phyloP scores from a whole-genome alignment of 2,113 vertebrate genomes.

The Electrona antarctica region DNA sequence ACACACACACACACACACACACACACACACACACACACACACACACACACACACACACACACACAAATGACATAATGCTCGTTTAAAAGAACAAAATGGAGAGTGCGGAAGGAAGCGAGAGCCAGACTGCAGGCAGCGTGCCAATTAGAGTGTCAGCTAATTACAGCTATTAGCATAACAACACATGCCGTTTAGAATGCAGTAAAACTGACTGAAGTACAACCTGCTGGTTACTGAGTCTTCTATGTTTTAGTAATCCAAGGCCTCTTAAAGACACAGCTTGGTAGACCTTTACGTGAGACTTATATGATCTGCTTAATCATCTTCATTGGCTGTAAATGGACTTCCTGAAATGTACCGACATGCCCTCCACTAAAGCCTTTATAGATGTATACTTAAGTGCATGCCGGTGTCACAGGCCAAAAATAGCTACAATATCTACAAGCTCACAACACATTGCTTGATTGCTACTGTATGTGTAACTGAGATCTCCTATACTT shows the following conservation, averaged over 20 bases:
- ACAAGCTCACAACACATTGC: too few species aligned
- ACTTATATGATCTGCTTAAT: slow-evolving; percentile 5
- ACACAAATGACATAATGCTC: slow-evolving; percentile 7
- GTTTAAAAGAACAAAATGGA: slow-evolving; percentile 22
- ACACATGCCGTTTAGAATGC: slow-evolving; percentile 53
- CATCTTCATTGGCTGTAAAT: slow-evolving; percentile 8
- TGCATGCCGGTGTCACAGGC: too few species aligned
- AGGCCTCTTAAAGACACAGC: slow-evolving; percentile 10
- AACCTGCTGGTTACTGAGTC: slow-evolving; percentile 44
- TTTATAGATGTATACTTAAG: too few species aligned
- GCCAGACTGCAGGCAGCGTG: slow-evolving; percentile 42
- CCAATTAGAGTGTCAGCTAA: slow-evolving; percentile 70
- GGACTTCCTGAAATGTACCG: slow-evolving; percentile 16
- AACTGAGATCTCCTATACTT: too few species aligned
- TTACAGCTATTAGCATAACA: slow-evolving; percentile 71
- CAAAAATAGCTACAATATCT: too few species aligned
- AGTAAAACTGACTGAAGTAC: slow-evolving; percentile 40
- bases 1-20: not conserved
- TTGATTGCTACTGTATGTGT: too few species aligned
- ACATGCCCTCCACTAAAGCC: not conserved
- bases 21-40: not conserved
- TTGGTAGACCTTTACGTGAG: slow-evolving; percentile 5
- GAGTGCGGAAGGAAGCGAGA: not conserved
- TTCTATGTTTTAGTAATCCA: slow-evolving; percentile 14
- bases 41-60: slow-evolving; percentile 10